Percentiles rank a stretch among this genome's conserved stretches.
These are phyloP conservation scores for Drosophila virilis DNA, from an alignment of 1,140 invertebrate species.

Conservation along the genomic window DNA sequence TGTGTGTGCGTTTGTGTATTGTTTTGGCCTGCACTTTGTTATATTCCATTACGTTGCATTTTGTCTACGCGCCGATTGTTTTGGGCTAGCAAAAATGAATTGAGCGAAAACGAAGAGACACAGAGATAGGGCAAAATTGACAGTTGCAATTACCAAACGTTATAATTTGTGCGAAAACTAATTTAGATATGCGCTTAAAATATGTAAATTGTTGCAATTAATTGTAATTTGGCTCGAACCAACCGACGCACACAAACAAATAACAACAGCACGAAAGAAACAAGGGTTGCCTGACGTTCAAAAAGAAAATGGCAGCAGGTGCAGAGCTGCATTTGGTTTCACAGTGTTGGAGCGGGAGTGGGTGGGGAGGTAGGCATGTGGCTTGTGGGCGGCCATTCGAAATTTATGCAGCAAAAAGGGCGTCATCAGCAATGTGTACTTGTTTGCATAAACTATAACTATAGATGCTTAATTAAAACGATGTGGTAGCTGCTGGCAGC, in stretches of 20 bases:
- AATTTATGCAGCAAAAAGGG: constrained; percentile 72
- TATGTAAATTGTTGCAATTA: constrained; percentile 78
- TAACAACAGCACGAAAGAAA: constrained; percentile 15
- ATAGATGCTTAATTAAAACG: constrained; percentile 60
- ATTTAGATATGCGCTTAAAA: constrained; percentile 48
- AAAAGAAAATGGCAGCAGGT: constrained; percentile 79
- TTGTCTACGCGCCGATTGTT: constrained; percentile 32
- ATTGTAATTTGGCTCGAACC: constrained; percentile 69
- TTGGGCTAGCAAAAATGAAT: constrained; percentile 34
- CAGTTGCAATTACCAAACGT: constrained; percentile 25
- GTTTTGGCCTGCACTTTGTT: constrained; percentile 56
- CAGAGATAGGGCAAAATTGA: constrained; percentile 2
- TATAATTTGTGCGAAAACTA: constrained; percentile 40
- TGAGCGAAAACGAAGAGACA: constrained; percentile 22
- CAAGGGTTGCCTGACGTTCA: constrained; percentile 66
- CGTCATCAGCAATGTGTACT: constrained; percentile 40
- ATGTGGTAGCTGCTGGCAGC: constrained; percentile 21
- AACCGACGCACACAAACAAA: constrained; percentile 36
- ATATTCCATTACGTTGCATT: constrained; percentile 60
- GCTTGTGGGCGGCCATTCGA: constrained; percentile 25
- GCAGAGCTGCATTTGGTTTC: constrained; percentile 54
- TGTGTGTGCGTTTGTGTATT: constrained; percentile 33
- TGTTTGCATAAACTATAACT: constrained; percentile 49
- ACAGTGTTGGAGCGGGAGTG: not conserved
- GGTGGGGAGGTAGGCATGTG: not conserved